Evolutionary conservation across 2,113 vertebrate species (phyloP), one percentile per base, ranked within the genome.

Genomic region (Okapia johnstoni): DNA sequence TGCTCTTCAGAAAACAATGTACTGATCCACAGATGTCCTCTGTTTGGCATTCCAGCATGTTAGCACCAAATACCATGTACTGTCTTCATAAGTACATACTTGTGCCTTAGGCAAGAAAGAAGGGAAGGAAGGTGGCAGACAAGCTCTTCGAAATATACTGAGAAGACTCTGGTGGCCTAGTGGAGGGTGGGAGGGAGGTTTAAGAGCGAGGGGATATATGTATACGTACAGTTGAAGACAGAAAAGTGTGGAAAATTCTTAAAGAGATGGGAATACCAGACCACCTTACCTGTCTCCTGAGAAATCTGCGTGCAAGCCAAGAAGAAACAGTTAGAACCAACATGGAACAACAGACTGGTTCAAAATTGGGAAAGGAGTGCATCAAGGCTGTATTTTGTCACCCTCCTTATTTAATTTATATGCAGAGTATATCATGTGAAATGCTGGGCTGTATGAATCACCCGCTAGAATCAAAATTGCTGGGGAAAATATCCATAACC

Each of bases 11-110:
- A 91, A 93, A 84, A 16, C 7, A 46, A 12, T 12, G 25, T 33
- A 40, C n/a, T 0, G 0, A 2, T 16, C n/a, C 33, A 17, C 0
- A 2, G 4, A 25, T 43, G 21, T 55, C 23, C 58, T 60, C 1
- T 43, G 10, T 7, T 43, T 63, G 33, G 70, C 33, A 48, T 36
- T 25, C 63, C 57, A 48, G n/a, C 17, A 26, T 43, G 43, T 15
- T 54, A 84, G 61, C 13, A 17, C 90, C 43, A 21, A 33, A 55
- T 36, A n/a, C 13, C 58, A 25, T 40, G 50, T 85, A 13, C 7
- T 16, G 1, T 87, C 93, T 76, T 54, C 2, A 0, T 33, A 88
- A 66, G 30, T 28, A 63, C 19, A 8, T 6, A 26, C 52, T 54
- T 33, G 30, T 81, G 66, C 84, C 15, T 86, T 33, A 81, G 60